Evolutionary conservation across 2,888 invertebrate species (phyloP).

Genomic region (Troides oblongomaculatus): DNA sequence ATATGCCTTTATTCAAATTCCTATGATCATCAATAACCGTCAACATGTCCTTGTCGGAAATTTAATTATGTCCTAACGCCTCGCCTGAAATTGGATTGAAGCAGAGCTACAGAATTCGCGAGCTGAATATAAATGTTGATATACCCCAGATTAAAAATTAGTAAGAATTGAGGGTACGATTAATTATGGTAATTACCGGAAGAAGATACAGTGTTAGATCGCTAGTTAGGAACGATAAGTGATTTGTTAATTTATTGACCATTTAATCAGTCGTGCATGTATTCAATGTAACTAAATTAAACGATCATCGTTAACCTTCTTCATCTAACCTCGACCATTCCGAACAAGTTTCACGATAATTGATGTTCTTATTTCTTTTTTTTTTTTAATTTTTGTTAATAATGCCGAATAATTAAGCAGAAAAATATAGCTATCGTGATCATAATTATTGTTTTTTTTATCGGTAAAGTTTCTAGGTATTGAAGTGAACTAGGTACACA

Average conservation of each 20-base stretch:
- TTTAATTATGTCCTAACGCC: not conserved
- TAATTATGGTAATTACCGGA: too few relatives aligned
- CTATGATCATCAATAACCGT: not conserved
- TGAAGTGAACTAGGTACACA: too few relatives aligned
- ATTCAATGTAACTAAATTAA: not conserved
- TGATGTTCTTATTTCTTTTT: not conserved
- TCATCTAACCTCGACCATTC: conserved; percentile 3
- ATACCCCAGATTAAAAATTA: too few relatives aligned
- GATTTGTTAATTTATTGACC: not conserved
- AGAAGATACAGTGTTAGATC: not conserved
- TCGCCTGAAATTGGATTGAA: too few relatives aligned
- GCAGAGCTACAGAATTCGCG: too few relatives aligned
- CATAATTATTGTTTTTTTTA: too few relatives aligned
- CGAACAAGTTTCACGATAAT: conserved; percentile 6
- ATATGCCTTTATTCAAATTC: conserved; percentile 4
- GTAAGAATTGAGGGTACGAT: too few relatives aligned
- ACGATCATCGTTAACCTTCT: conserved; percentile 10
- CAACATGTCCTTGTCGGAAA: conserved; percentile 8
- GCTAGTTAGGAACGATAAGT: not conserved
- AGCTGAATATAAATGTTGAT: too few relatives aligned
- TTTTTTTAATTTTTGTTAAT: too few relatives aligned
- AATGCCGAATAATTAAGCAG: too few relatives aligned
- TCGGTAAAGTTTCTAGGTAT: too few relatives aligned
- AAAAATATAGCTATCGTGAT: too few relatives aligned
- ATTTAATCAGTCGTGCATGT: not conserved